These are phyloP conservation scores for Anabas testudineus DNA, from an alignment of 2,797 vertebrate genomes.

Conservation along the genomic window DNA sequence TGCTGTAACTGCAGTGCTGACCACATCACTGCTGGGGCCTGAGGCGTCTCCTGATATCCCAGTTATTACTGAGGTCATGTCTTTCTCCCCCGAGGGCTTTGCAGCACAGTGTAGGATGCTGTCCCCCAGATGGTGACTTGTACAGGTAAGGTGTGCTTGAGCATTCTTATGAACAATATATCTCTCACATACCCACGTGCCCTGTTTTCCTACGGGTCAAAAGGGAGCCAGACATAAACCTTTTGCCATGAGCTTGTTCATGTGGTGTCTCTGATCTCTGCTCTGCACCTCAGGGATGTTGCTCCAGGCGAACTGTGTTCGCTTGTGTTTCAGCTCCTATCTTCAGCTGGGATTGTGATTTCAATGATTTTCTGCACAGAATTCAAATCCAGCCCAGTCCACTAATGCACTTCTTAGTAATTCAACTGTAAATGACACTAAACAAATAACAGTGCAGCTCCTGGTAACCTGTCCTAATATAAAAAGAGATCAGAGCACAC, in stretches of 20 bases:
- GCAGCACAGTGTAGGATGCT: constrained; percentile 51
- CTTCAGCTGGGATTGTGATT: constrained; percentile 14
- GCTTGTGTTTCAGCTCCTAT: constrained; percentile 25
- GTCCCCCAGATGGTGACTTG: constrained; percentile 63
- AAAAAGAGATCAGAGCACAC: background rate
- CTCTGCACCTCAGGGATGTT: constrained; percentile 30
- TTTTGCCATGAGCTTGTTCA: constrained; percentile 16
- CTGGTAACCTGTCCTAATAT: background rate
- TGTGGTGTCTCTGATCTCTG: constrained; percentile 36
- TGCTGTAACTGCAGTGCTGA: constrained; percentile 25
- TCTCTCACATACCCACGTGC: background rate
- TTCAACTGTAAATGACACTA: constrained; percentile 1
- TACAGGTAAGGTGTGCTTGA: constrained; percentile 55
- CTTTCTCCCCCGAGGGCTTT: constrained; percentile 61
- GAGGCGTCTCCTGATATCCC: constrained; percentile 36
- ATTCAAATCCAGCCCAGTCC: background rate
- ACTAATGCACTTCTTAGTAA: background rate
- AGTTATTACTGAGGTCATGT: constrained; percentile 49
- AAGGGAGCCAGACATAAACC: constrained; percentile 6
- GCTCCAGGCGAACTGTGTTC: constrained; percentile 26
- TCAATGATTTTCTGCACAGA: constrained; percentile 1
- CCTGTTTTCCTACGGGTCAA: constrained; percentile 6
- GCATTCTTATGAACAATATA: background rate
- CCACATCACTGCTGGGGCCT: constrained; percentile 27
- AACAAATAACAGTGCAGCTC: constrained; percentile 15